Percentiles rank a stretch among this genome's conserved stretches.
Evolutionary conservation across 1,140 invertebrate species (phyloP).

Genomic region (Camponotus vicinus): DNA sequence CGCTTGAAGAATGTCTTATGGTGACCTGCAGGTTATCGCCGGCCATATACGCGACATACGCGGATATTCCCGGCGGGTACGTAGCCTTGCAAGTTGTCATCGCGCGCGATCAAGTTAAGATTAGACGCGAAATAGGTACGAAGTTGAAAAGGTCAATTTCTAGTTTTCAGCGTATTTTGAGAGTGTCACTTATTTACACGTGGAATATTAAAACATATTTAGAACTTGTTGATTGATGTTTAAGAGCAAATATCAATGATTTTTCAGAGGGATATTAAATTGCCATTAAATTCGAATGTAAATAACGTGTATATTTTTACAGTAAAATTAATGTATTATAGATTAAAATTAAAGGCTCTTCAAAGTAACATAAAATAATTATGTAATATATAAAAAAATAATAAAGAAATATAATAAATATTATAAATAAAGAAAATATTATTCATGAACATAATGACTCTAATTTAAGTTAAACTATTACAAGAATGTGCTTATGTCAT

Average conservation of each 20-base stretch:
- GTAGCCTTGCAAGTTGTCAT: slow-evolving; percentile 49
- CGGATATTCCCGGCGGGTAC: slow-evolving; percentile 26
- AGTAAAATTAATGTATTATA: not conserved
- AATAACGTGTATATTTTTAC: not conserved
- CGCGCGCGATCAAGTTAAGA: slow-evolving; percentile 30
- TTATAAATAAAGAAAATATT: not conserved
- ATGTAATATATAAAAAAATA: not conserved
- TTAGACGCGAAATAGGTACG: not conserved
- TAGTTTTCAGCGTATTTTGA: not conserved
- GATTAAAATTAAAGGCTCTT: not conserved
- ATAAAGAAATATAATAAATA: not conserved
- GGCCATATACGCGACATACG: slow-evolving; percentile 30
- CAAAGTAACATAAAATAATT: not conserved
- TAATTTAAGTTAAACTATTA: too few species aligned
- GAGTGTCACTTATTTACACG: not conserved
- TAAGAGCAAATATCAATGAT: not conserved
- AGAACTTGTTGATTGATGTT: not conserved
- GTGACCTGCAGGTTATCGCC: slow-evolving; percentile 70
- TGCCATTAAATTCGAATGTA: not conserved
- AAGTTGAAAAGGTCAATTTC: slow-evolving; percentile 17
- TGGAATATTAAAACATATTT: not conserved
- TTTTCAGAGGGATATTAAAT: not conserved
- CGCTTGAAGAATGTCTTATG: slow-evolving; percentile 77
- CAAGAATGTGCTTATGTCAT: not conserved
- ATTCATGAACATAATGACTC: too few species aligned